Evolutionary conservation across 2,797 vertebrate genomes (phyloP).

Genomic region (Pangasius macronema): DNA sequence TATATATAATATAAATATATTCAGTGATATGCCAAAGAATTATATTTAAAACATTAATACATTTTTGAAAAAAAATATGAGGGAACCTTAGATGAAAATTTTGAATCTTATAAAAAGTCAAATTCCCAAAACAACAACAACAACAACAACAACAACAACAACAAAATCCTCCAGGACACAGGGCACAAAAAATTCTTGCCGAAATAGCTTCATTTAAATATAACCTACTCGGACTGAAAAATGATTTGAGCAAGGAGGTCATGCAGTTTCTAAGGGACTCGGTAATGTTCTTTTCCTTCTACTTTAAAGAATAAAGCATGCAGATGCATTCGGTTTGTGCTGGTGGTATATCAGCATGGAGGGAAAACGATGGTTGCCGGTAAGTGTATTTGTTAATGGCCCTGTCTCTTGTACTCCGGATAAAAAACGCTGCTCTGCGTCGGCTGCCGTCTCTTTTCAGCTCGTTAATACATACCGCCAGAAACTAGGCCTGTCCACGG

Average conservation of each 20-base stretch:
- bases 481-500: slow-evolving; percentile 80
- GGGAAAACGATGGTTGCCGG: slow-evolving; percentile 37
- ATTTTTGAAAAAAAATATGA: neutral
- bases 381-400: slow-evolving; percentile 47
- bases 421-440: slow-evolving; percentile 43
- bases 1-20: neutral
- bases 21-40: neutral
- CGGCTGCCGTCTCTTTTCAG: slow-evolving; percentile 46
- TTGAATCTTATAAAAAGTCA: neutral
- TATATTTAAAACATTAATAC: neutral
- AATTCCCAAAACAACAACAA: neutral
- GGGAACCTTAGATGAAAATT: neutral
- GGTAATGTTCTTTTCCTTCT: slow-evolving; percentile 68
- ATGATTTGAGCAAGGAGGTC: slow-evolving; percentile 49
- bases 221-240: slow-evolving; percentile 36
- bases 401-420: slow-evolving; percentile 42
- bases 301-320: neutral
- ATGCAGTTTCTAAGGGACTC: slow-evolving; percentile 27
- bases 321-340: slow-evolving; percentile 29
- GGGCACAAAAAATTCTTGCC: slow-evolving; percentile 11
- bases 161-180: slow-evolving; percentile 2
- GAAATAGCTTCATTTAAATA: slow-evolving; percentile 40
- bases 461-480: slow-evolving; percentile 49
- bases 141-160: neutral
- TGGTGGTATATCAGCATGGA: slow-evolving; percentile 26